Evolutionary conservation across 2,888 invertebrate genomes (phyloP).

Genomic region (Icerya purchasi): DNA sequence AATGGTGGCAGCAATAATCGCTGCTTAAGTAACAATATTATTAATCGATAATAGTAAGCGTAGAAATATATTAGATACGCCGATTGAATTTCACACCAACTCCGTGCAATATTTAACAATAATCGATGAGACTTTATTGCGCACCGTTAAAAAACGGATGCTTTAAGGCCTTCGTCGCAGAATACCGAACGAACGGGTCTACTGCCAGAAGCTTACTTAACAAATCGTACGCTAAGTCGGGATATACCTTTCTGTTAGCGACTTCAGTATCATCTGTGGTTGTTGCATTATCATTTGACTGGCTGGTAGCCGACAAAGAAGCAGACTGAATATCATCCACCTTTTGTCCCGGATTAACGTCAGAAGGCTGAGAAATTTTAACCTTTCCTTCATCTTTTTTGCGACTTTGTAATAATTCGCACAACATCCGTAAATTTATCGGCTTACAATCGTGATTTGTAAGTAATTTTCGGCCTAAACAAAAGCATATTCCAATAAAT

Average conservation of each 20-base stretch:
- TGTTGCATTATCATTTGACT: not conserved
- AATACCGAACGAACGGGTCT: conserved; percentile 50
- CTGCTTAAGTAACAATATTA: too few relatives aligned
- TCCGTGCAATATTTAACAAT: too few relatives aligned
- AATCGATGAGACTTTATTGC: too few relatives aligned
- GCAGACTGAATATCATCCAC: too few relatives aligned
- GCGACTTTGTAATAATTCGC: conserved; percentile 23
- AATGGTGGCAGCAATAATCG: too few relatives aligned
- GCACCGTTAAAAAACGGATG: conserved; percentile 73
- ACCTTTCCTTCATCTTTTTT: not conserved
- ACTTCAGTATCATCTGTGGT: not conserved
- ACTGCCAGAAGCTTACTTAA: conserved; percentile 47
- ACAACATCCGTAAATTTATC: conserved; percentile 24
- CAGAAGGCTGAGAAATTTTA: not conserved
- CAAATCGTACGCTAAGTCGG: conserved; percentile 50
- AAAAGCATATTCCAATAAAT: too few relatives aligned
- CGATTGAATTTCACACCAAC: too few relatives aligned
- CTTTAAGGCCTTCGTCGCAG: conserved; percentile 47
- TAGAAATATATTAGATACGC: too few relatives aligned
- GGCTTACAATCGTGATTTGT: conserved; percentile 21
- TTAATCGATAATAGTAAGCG: too few relatives aligned
- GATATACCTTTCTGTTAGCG: conserved; percentile 27
- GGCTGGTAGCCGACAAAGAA: not conserved
- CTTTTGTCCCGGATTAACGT: not conserved
- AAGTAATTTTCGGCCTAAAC: conserved; percentile 17